Evolutionary conservation across 2,113 vertebrate genomes (phyloP).

Genomic region (Bufo gargarizans): DNA sequence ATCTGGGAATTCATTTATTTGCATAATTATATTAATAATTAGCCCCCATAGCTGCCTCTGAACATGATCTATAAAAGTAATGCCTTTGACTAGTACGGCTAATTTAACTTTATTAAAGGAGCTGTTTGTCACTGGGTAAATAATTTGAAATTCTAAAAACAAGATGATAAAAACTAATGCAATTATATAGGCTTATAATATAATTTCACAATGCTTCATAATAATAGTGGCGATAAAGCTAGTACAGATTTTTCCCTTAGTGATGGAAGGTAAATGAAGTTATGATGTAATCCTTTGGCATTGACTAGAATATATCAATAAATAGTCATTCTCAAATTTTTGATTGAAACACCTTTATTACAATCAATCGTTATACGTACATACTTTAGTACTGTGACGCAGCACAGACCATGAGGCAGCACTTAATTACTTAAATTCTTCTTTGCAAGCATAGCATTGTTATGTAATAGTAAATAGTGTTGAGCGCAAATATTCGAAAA

Average conservation of each 20-base stretch:
- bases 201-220: neutral
- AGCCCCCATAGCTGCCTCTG: constrained; percentile 33
- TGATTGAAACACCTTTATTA: too few relatives aligned
- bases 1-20: constrained; percentile 44
- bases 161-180: neutral
- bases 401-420: too few relatives aligned
- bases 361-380: too few relatives aligned
- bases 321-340: too few relatives aligned
- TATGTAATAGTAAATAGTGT: too few relatives aligned
- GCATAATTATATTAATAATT: constrained; percentile 55
- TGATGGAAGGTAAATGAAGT: too few relatives aligned
- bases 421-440: too few relatives aligned
- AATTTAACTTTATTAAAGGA: constrained; percentile 38
- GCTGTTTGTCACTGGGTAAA: neutral
- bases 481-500: too few relatives aligned
- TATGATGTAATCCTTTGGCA: neutral
- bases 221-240: neutral
- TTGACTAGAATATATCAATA: too few relatives aligned
- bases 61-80: constrained; percentile 44
- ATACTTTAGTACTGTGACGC: too few relatives aligned
- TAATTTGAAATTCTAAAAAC: neutral
- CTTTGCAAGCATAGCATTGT: too few relatives aligned
- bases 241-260: neutral
- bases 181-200: neutral
- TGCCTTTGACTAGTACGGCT: neutral